Evolutionary conservation across 2,888 invertebrate genomes (phyloP), one percentile per base, ranked within the genome.

Genomic region (Tipula helvola): DNA sequence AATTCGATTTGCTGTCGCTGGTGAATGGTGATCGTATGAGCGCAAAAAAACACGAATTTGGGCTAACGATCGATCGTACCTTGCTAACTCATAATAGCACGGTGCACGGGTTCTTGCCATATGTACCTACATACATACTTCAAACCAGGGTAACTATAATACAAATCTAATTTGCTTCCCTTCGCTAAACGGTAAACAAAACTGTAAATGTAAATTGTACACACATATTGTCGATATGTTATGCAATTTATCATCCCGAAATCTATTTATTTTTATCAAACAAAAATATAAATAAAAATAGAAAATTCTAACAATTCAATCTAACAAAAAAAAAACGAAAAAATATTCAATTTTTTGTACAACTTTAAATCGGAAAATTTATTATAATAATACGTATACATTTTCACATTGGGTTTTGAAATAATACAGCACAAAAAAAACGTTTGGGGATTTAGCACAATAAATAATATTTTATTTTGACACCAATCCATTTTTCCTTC

Each of bases 361-460:
- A 71, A 71, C 71, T 71, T 71, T 71, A 71, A 71, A 71, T 71
- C 71, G 71, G 71, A 71, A 71, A 71, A 71, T 71, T 71, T 71
- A 71, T 71, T 71, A 71, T 71, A 71, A 71, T 71, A 71, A 71
- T 71, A 71, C 71, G 28, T 71, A 57, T 71, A 71, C 71, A 71
- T 71, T 71, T 71, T 71, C 71, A 71, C 71, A 71, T 71, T 71
- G 28, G 71, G 71, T 71, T 71, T 71, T 10, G 8, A 28, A 71
- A 57, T 18, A 57, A 57, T 28, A 28, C 28, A 28, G 28, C 18
- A 57, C 3, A 71, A 71, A 8, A 71, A 28, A 71, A 71, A 10
- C 28, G 71, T 18, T 71, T 28, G 28, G 71, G 71, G 71, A 71
- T 71, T 71, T 71, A 71, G 71, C 28, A 71, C 71, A 71, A 71